These are phyloP conservation scores for Miniopterus natalensis DNA, from an alignment of 2,113 vertebrate species.

Conservation along the genomic window DNA sequence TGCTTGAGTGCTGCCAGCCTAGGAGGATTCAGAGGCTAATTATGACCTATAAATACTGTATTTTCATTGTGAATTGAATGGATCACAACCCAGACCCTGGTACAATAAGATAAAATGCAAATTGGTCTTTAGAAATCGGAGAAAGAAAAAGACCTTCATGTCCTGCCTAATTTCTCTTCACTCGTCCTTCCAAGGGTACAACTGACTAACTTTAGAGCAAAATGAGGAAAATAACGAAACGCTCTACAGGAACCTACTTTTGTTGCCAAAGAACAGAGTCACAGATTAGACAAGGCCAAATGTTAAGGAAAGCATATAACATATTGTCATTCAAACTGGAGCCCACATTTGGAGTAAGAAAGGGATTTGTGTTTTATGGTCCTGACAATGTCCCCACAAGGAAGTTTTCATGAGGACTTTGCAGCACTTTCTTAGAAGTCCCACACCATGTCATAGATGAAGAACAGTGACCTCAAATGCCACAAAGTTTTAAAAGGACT, in stretches of 20 bases:
- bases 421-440: background rate
- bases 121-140: background rate
- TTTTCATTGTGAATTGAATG: conserved; percentile 67
- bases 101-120: background rate
- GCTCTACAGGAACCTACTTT: background rate
- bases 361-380: conserved; percentile 11
- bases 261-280: background rate
- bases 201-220: background rate
- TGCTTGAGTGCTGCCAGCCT: background rate
- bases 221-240: background rate
- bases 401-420: background rate
- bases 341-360: background rate
- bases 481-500: background rate
- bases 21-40: conserved; percentile 53
- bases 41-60: conserved; percentile 59
- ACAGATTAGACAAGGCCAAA: background rate
- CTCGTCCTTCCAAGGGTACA: conserved; percentile 14
- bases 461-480: background rate
- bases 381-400: background rate
- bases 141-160: background rate
- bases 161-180: background rate
- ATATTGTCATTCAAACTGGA: background rate
- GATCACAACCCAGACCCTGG: background rate
- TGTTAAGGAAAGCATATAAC: conserved; percentile 22
- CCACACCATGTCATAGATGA: background rate